Conservation (phyloP, 2,797 vertebrate species). For the Crax fasciolata region DNA sequence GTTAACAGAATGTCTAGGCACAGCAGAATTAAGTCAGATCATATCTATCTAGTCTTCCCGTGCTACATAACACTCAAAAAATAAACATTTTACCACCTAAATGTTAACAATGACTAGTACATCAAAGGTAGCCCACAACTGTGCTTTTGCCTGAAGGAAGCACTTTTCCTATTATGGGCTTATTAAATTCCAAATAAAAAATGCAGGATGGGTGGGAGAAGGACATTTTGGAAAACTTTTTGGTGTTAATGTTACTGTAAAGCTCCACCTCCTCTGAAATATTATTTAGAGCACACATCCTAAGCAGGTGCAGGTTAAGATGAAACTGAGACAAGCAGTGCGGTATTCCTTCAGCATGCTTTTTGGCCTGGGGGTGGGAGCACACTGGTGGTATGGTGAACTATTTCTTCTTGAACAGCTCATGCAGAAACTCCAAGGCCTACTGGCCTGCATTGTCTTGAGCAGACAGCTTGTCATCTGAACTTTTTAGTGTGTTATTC, state of each 20-base stretch:
- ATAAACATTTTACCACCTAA: neutral
- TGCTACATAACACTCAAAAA: neutral
- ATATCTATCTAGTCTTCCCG: neutral
- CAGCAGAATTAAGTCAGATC: neutral
- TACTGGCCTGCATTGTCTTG: neutral
- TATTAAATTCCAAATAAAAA: neutral
- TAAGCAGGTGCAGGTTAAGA: neutral
- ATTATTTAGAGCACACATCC: neutral
- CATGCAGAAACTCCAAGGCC: neutral
- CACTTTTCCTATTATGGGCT: neutral
- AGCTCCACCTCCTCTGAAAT: neutral
- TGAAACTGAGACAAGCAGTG: neutral
- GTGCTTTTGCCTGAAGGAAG: neutral
- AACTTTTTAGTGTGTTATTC: neutral
- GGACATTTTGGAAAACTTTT: neutral
- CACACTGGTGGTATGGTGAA: neutral
- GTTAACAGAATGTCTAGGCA: neutral
- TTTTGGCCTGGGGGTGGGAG: neutral
- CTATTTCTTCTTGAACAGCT: neutral
- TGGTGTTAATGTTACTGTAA: neutral
- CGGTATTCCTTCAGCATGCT: neutral
- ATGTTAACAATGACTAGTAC: neutral
- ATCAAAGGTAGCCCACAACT: neutral
- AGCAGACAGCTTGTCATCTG: neutral
- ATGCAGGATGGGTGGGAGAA: neutral